Conservation (phyloP, 2,113 vertebrate species). For the Phrynosoma platyrhinos region DNA sequence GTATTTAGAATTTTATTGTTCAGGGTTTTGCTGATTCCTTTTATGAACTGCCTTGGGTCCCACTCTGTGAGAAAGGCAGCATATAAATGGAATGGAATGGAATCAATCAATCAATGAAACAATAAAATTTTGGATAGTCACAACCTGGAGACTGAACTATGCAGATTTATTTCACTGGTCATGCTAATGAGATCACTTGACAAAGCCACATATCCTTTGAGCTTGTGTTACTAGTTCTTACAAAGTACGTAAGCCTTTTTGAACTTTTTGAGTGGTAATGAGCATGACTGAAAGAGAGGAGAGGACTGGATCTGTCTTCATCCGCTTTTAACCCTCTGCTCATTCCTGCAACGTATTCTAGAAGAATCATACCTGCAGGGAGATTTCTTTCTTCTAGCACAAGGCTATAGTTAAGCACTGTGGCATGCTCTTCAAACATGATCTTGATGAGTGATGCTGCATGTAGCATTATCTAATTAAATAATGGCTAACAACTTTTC, state of each 20-base stretch:
- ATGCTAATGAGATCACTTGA: not conserved
- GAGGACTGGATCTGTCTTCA: not conserved
- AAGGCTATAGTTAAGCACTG: conserved; percentile 16
- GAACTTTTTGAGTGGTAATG: not conserved
- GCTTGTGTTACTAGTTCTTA: not conserved
- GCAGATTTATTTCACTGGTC: not conserved
- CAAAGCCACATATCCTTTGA: not conserved
- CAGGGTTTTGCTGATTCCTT: too few relatives aligned
- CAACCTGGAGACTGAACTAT: not conserved
- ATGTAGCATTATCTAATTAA: not conserved
- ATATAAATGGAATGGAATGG: too few relatives aligned
- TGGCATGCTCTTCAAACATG: not conserved
- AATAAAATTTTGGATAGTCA: not conserved
- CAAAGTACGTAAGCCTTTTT: not conserved
- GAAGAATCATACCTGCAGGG: not conserved
- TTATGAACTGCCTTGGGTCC: too few relatives aligned
- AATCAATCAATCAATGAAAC: too few relatives aligned
- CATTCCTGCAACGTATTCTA: conserved; percentile 30
- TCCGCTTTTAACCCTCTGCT: not conserved
- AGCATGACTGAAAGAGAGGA: not conserved
- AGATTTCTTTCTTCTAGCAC: not conserved
- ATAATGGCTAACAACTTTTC: conserved; percentile 22
- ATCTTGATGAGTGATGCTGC: not conserved
- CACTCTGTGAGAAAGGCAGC: too few relatives aligned
- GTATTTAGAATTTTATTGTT: too few relatives aligned